Conservation (phyloP, 2,113 vertebrate species). For the Micromys minutus region DNA sequence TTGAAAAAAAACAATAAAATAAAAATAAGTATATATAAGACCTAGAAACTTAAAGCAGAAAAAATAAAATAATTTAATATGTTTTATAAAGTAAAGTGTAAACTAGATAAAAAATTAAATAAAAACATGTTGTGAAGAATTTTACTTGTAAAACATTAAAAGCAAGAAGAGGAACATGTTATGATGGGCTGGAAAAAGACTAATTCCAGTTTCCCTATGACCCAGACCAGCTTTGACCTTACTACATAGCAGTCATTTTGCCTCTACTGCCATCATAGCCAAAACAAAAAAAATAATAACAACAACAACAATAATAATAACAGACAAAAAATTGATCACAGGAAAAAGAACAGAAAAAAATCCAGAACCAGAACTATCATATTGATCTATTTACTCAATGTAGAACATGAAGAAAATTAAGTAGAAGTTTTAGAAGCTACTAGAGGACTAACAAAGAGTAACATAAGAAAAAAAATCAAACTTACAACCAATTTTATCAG, state of each 20-base stretch:
- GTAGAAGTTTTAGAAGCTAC: background rate
- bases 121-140: background rate
- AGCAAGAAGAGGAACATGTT: background rate
- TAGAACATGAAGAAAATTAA: background rate
- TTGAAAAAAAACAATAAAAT: background rate
- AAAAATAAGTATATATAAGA: background rate
- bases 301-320: too few relatives aligned
- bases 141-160: background rate
- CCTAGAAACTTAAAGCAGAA: background rate
- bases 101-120: background rate
- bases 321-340: background rate
- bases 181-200: background rate
- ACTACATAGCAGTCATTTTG: background rate
- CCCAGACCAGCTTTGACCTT: background rate
- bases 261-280: background rate
- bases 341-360: background rate
- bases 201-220: background rate
- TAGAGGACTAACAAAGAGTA: background rate
- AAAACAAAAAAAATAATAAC: background rate
- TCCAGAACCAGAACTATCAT: background rate
- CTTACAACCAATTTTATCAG: background rate
- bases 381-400: background rate
- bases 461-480: background rate
- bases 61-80: slow-evolving; percentile 16
- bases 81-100: background rate